phyloP scores from a whole-genome alignment of 1,140 invertebrate species.

The Ridgeia piscesae region DNA sequence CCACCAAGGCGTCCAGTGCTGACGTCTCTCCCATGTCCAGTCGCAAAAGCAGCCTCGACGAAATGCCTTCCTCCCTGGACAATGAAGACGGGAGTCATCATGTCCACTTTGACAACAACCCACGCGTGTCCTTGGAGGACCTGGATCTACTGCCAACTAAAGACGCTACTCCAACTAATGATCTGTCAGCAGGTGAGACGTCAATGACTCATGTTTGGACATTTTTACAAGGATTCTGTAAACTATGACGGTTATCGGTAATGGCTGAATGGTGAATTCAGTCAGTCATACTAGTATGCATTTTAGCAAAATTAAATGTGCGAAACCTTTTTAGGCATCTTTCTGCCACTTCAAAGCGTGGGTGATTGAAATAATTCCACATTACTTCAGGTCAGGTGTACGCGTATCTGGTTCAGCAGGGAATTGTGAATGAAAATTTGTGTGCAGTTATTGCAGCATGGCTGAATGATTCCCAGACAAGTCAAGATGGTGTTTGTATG shows the following conservation, averaged over 20 bases:
- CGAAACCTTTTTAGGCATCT: too few species aligned
- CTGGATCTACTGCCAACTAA: slow-evolving; percentile 11
- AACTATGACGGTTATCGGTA: not conserved
- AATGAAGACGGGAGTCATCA: not conserved
- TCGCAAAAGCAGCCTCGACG: not conserved
- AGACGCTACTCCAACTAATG: not conserved
- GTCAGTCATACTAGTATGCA: too few species aligned
- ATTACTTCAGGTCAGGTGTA: too few species aligned
- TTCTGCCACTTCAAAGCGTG: too few species aligned
- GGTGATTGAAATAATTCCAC: too few species aligned
- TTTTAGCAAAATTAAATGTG: too few species aligned
- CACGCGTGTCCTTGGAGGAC: not conserved
- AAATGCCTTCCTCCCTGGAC: not conserved
- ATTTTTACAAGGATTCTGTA: not conserved
- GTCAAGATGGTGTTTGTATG: too few species aligned
- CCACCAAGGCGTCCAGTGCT: not conserved
- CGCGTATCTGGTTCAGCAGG: too few species aligned
- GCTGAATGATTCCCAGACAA: too few species aligned
- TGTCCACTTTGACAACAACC: not conserved
- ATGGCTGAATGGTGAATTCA: too few species aligned
- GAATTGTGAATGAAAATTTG: too few species aligned
- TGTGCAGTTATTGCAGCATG: too few species aligned
- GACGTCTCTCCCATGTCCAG: not conserved
- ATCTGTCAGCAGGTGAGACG: not conserved
- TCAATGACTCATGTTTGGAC: not conserved